Conservation (phyloP, 2,113 vertebrate genomes). For the Eira barbara region DNA sequence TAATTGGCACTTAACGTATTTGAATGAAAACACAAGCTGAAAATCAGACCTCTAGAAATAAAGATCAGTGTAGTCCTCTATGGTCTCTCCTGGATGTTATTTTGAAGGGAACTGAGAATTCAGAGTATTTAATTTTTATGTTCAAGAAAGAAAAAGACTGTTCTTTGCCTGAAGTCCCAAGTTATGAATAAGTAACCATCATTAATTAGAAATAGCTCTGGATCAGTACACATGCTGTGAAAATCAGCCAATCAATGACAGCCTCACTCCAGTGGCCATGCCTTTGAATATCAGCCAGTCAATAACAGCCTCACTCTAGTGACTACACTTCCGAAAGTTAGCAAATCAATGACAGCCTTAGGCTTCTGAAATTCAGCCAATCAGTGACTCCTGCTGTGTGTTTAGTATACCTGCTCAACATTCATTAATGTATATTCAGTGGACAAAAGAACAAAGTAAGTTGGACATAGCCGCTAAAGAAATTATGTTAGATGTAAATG, state of each 20-base stretch:
- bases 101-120: not conserved
- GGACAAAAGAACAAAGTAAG: not conserved
- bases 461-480: not conserved
- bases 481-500: not conserved
- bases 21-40: not conserved
- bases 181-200: not conserved
- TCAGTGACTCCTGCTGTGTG: not conserved
- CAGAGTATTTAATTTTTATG: conserved; percentile 28
- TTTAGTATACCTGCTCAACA: not conserved
- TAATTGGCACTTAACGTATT: conserved; percentile 8
- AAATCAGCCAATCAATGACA: not conserved
- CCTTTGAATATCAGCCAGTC: not conserved
- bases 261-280: not conserved
- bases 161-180: not conserved
- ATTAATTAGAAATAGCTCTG: not conserved
- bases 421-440: not conserved
- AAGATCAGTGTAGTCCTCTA: not conserved
- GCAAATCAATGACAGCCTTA: not conserved
- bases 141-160: conserved; percentile 25
- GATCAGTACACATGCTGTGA: not conserved
- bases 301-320: not conserved
- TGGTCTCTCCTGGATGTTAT: not conserved
- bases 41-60: not conserved
- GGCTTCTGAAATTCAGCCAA: not conserved
- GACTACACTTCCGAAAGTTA: not conserved